Evolutionary conservation across 2,888 invertebrate species (phyloP), one percentile per base, ranked within the genome.

Genomic region (Pammene fasciana): DNA sequence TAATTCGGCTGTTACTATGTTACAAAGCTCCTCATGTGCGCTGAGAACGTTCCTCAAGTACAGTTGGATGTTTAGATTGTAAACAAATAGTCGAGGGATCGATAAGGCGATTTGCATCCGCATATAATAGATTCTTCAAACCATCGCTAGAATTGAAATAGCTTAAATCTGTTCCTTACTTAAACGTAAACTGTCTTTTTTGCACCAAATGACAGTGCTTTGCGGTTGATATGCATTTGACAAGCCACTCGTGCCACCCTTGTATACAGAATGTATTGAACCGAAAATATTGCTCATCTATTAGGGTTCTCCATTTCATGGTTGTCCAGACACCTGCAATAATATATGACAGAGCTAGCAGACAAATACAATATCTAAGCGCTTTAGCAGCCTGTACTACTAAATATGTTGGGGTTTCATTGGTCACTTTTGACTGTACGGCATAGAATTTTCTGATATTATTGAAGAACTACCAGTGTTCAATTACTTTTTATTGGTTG

Each of bases 11-110:
- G 9, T 26, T 52, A 52, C 2, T 64, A 16, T n/a, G 43, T 41
- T 11, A 55, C 18, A 45, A 43, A 43, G 11, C 38, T 14, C 45
- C 26, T 9, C 18, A 16, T 64, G n/a, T 36, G 14, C 14, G 5
- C 41, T 50, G 45, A 11, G n/a, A 43, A 14, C 36, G 11, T 26
- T 41, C 7, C 38, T 36, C 36, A 46, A 60, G 36, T 18, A 43
- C 36, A 14, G 11, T 36, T 14, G 46, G 2, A 38, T 46, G 60
- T 61, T 48, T 61, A 61, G 36, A 34, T n/a, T 38, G 34, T n/a
- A 16, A 61, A 61, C 61, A 61, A 61, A 11, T 48, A 9, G 16
- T n/a, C 16, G 52, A 62, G 18, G 50, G 50, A 50, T 52, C 50
- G 50, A 62, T 26, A 50, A 16, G 59, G 61, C 18, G 16, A 61